Percentiles rank a stretch among this genome's conserved stretches.
Evolutionary conservation across 1,140 invertebrate species (phyloP).

Genomic region (Neodiprion virginianus): DNA sequence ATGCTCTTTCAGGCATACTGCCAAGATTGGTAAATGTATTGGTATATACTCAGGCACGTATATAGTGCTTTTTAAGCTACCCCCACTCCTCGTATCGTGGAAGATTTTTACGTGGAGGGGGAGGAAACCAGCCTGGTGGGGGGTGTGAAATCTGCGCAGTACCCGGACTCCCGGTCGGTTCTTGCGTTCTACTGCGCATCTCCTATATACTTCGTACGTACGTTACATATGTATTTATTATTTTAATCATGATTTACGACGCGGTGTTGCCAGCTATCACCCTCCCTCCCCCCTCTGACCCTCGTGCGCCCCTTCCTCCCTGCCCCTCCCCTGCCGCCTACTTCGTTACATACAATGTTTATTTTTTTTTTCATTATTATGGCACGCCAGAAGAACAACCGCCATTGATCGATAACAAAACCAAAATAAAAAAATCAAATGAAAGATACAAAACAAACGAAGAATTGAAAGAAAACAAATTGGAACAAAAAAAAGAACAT

Average conservation of each 20-base stretch:
- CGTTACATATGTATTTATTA: constrained; percentile 55
- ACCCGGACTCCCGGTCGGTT: constrained; percentile 32
- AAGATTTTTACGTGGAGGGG: constrained; percentile 31
- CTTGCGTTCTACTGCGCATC: constrained; percentile 43
- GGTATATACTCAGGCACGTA: constrained; percentile 35
- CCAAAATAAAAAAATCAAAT: constrained; percentile 10
- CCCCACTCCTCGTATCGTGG: constrained; percentile 31
- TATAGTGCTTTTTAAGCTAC: constrained; percentile 51
- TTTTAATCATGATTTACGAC: constrained; percentile 61
- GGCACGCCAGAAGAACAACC: not conserved
- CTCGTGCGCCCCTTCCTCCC: not conserved
- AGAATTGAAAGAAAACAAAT: constrained; percentile 24
- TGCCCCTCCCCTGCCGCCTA: not conserved
- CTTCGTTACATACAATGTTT: constrained; percentile 36
- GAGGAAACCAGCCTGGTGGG: constrained; percentile 35
- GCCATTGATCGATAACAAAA: constrained; percentile 20
- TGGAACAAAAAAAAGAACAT: constrained; percentile 25
- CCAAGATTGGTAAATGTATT: constrained; percentile 61
- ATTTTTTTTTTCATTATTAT: not conserved
- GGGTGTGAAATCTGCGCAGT: constrained; percentile 53
- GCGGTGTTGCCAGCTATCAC: constrained; percentile 48
- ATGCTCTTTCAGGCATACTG: constrained; percentile 63
- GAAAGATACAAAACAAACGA: constrained; percentile 24
- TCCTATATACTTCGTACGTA: constrained; percentile 35
- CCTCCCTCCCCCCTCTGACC: constrained; percentile 3